Evolutionary conservation across 92 coral and sea anemone species (phyloP), one percentile per base, ranked within the genome.

Genomic region (Zoanthus solanderi): DNA sequence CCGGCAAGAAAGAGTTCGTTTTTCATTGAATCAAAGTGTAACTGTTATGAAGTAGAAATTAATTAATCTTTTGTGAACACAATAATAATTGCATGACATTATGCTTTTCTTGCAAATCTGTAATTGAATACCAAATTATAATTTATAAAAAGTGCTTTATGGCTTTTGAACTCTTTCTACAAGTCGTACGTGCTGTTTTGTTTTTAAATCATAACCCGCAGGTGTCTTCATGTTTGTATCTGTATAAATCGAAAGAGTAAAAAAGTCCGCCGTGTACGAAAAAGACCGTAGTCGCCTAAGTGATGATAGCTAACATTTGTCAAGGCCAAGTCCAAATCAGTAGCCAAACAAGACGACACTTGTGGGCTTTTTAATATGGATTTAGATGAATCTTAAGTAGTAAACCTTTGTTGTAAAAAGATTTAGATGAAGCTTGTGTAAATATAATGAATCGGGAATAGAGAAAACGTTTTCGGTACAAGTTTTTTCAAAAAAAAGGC

Each of bases 41-140:
- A 6, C 61, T 44, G 47, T 15, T 71, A 7, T 81, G 8, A 63
- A 32, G 74, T 18, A 37, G 75, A 63, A 66, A 75, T 81, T 66
- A 56, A 81, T 81, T 81, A 50, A 81, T n/a, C 75, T 53, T 61
- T 63, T 29, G n/a, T 54, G 61, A 65, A 46, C 34, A 53, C 47
- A 16, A 56, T 9, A 32, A 65, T 12, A 45, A 44, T 1, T 69
- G 18, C 18, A 52, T 34, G 48, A 67, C 74, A 66, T 81, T 46
- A 28, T 23, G 75, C 61, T 65, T 67, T 66, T 46, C 60, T 46
- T 46, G 85, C 67, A 54, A 66, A 81, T 66, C 60, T 42, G 18
- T 81, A 81, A 81, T 81, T 67, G 58, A 42, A 81, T 66, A 46
- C 66, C 67, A 81, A 81, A 67, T 66, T 29, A 67, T 67, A 50